Percentiles rank a stretch among this genome's conserved stretches.
Evolutionary conservation across 2,797 vertebrate genomes (phyloP).

Genomic region (Megaceryle alcyon): DNA sequence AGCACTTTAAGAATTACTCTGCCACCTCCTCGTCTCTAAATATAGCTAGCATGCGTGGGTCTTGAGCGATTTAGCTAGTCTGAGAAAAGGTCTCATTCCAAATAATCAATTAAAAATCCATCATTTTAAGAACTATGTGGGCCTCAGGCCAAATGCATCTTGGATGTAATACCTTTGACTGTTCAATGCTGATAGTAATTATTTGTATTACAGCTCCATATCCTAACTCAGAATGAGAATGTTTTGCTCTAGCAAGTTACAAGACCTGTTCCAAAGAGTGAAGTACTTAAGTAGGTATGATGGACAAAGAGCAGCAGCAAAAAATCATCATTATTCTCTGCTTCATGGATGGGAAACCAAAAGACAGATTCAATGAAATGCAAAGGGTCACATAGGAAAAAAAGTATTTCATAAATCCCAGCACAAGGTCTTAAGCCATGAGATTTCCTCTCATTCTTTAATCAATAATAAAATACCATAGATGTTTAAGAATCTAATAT

Average conservation of each 20-base stretch:
- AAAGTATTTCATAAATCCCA: conserved; percentile 58
- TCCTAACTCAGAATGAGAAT: not conserved
- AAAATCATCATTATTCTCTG: conserved; percentile 47
- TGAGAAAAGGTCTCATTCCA: conserved; percentile 57
- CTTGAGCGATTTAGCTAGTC: conserved; percentile 57
- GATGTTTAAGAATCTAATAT: conserved; percentile 38
- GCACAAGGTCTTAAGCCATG: conserved; percentile 33
- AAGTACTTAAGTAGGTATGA: conserved; percentile 24
- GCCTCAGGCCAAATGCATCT: conserved; percentile 61
- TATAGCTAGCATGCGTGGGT: conserved; percentile 72
- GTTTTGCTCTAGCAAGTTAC: not conserved
- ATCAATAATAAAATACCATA: conserved; percentile 47
- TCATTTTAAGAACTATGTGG: conserved; percentile 43
- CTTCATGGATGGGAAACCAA: conserved; percentile 44
- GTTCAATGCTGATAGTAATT: conserved; percentile 49
- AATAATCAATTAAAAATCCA: conserved; percentile 73
- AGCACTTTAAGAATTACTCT: conserved; percentile 75
- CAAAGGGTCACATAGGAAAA: conserved; percentile 35
- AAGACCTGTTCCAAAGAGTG: not conserved
- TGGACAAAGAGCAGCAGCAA: conserved; percentile 39
- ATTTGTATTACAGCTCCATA: conserved; percentile 39
- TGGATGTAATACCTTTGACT: conserved; percentile 50
- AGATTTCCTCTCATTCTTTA: conserved; percentile 40
- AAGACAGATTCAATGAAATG: conserved; percentile 48
- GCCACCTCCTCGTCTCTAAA: conserved; percentile 76